Percentiles rank a stretch among this genome's conserved stretches.
phyloP scores from a whole-genome alignment of 1,140 invertebrate genomes.

The Ceratoteleas bidentatus region DNA sequence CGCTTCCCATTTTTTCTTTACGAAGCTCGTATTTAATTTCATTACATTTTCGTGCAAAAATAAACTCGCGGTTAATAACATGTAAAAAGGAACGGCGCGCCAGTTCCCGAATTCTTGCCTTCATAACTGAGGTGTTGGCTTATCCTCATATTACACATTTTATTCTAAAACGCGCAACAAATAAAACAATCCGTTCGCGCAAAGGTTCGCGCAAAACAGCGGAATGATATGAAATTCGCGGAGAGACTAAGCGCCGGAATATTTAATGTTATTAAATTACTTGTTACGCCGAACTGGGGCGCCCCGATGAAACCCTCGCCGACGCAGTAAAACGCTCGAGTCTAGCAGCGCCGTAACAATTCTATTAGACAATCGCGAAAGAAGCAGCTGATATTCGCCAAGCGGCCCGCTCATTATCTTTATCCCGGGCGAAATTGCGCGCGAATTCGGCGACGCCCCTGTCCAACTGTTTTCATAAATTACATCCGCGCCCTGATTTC shows the following conservation, averaged over 20 bases:
- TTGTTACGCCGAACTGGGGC: not conserved
- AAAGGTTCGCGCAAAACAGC: not conserved
- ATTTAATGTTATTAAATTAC: conserved; percentile 23
- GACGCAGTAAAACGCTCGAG: conserved; percentile 5
- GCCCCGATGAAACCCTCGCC: not conserved
- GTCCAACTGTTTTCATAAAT: conserved; percentile 41
- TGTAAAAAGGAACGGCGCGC: not conserved
- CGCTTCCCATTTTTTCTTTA: not conserved
- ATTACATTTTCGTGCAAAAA: not conserved
- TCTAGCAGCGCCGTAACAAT: conserved; percentile 1
- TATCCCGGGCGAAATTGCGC: conserved; percentile 3
- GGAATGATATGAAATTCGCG: conserved; percentile 1
- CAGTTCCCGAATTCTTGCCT: not conserved
- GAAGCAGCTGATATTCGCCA: conserved; percentile 8
- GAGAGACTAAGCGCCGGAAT: conserved; percentile 4
- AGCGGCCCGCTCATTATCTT: conserved; percentile 15
- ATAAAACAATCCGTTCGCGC: not conserved
- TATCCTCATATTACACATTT: conserved; percentile 12
- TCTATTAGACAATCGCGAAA: conserved; percentile 14
- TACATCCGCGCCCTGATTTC: conserved; percentile 55
- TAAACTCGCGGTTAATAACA: conserved; percentile 10
- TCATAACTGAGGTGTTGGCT: not conserved
- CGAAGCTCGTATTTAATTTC: not conserved
- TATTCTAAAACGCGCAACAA: conserved; percentile 8
- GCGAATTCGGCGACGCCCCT: conserved; percentile 11